phyloP scores from a whole-genome alignment of 2,113 vertebrate species.

The Meleagris gallopavo region DNA sequence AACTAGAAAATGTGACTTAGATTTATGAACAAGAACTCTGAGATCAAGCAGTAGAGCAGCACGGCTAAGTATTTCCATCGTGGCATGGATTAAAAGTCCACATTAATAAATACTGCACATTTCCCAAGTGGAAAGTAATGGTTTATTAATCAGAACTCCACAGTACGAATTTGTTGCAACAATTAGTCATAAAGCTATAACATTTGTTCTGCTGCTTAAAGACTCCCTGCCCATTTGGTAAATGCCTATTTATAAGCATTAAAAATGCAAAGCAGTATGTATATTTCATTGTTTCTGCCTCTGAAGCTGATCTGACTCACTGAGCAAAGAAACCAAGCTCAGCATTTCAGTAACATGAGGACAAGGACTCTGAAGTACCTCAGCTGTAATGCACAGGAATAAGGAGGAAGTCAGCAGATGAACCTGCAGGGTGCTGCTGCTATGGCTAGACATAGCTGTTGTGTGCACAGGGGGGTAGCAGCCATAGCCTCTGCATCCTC shows the following conservation, averaged over 20 bases:
- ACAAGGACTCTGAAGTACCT: background rate
- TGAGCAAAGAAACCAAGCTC: background rate
- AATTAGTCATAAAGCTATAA: background rate
- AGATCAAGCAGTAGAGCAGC: background rate
- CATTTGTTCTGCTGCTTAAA: background rate
- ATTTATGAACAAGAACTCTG: background rate
- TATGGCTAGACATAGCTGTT: background rate
- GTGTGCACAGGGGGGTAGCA: background rate
- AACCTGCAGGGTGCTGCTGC: too few relatives aligned
- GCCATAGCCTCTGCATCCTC: accelerated
- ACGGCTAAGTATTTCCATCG: background rate
- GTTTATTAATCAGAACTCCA: slow-evolving; percentile 9
- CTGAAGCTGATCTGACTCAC: background rate
- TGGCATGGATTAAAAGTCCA: background rate
- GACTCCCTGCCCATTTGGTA: background rate
- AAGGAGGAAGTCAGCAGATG: background rate
- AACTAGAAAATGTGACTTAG: background rate
- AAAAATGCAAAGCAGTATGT: background rate
- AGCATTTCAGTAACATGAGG: background rate
- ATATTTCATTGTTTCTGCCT: background rate
- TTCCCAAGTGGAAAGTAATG: background rate
- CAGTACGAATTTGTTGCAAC: background rate
- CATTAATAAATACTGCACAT: background rate
- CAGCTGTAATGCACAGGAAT: background rate
- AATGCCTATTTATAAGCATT: background rate